Conservation (phyloP, 2,113 vertebrate genomes). For the Catharus bicknelli region DNA sequence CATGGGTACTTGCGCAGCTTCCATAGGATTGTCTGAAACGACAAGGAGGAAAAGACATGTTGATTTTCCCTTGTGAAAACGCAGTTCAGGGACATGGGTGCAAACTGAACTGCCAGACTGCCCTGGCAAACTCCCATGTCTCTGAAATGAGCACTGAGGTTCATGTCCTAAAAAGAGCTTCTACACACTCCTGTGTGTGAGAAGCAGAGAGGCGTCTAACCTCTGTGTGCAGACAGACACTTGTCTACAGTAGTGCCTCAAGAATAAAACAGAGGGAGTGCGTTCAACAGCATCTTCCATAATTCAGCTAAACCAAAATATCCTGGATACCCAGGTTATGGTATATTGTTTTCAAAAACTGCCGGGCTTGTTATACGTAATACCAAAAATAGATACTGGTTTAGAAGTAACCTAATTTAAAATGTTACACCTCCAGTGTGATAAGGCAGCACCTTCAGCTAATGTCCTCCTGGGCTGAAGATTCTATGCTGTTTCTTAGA, state of each 20-base stretch:
- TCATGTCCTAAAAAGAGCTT: background rate
- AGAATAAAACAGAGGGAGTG: background rate
- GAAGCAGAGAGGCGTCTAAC: background rate
- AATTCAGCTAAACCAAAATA: background rate
- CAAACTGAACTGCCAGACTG: background rate
- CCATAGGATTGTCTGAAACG: background rate
- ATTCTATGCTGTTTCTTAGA: background rate
- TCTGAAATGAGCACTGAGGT: background rate
- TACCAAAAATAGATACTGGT: background rate
- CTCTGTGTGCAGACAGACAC: background rate
- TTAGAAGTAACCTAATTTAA: background rate
- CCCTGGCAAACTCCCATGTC: background rate
- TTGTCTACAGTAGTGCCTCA: background rate
- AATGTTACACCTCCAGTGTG: background rate
- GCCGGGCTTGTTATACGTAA: background rate
- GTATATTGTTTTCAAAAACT: background rate
- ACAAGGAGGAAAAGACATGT: background rate
- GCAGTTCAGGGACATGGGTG: rapidly evolving
- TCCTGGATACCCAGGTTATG: background rate
- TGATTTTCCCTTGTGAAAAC: background rate
- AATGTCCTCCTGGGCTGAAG: background rate
- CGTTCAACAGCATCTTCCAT: background rate
- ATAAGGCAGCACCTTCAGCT: background rate
- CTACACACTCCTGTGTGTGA: background rate
- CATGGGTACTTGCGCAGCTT: background rate